Base-by-base conservation (phyloP, 2,113 vertebrate species). In the Hemichromis elongatus region DNA sequence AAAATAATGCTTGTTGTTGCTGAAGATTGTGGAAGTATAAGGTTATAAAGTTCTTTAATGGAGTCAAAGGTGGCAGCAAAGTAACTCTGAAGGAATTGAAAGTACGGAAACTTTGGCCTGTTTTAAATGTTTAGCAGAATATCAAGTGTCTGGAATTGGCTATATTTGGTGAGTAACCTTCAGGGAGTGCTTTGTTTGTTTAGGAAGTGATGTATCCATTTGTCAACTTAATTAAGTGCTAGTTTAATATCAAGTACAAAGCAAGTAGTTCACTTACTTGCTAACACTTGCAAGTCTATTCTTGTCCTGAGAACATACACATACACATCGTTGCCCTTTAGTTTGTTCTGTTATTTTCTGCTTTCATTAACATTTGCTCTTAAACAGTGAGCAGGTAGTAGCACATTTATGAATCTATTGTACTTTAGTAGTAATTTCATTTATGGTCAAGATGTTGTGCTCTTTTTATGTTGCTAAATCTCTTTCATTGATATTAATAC, bases 211-310 rank as follows among this genome's bases (percentile, higher is more conserved):
- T 55, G 85, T 50, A 16, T 88, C 68, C 75, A 90, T 88, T 83
- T 73, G 61, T 91, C 84, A 82, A 45, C 52, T 21, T 90, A 90
- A 91, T 90, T 85, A 86, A 57, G 81, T 90, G 90, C 86, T 87
- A 88, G 37, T 77, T 82, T 82, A 82, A 57, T 61, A 83, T 89
- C 73, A 84, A 89, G 80, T 80, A 53, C 82, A 79, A 81, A 78
- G 55, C 9, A 89, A 90, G 84, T 89, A 87, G 86, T 86, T 86
- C 80, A 86, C 47, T 79, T 59, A 82, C 47, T 59, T 83, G 81
- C 90, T 11, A 68, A 81, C 57, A 87, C 77, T 78, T 84, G 86
- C 81, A 86, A 68, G 50, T 88, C 86, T 91, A 85, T 90, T 92
- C 80, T 81, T 13, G 79, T 77, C 63, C 13, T 73, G 40, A 68